Evolutionary conservation across 1,140 invertebrate genomes (phyloP).

Genomic region (Rhizoglyphus robini): DNA sequence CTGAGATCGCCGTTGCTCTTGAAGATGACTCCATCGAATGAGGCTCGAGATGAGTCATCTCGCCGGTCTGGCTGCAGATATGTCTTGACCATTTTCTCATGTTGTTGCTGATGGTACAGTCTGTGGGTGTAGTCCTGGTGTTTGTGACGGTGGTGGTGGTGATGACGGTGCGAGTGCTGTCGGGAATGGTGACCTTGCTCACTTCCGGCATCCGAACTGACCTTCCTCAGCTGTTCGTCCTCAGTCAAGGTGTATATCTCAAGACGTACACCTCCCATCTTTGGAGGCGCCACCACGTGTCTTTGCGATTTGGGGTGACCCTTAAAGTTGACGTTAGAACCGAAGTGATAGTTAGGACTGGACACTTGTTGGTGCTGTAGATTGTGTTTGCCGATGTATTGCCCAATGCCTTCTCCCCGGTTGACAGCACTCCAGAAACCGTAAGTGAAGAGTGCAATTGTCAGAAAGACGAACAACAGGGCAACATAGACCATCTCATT

Average conservation of each 20-base stretch:
- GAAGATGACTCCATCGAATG: not conserved
- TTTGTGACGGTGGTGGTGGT: not conserved
- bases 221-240: not conserved
- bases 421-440: constrained; percentile 14
- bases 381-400: constrained; percentile 17
- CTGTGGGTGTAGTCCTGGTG: not conserved
- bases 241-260: constrained; percentile 9
- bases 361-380: constrained; percentile 19
- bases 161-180: not conserved
- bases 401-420: constrained; percentile 15
- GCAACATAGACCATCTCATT: constrained; percentile 20
- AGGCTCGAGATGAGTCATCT: not conserved
- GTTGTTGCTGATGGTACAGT: not conserved
- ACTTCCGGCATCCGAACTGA: not conserved
- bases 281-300: constrained; percentile 7
- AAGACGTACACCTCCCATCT: constrained; percentile 16
- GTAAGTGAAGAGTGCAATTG: constrained; percentile 16
- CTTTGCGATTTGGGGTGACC: not conserved
- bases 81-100: not conserved
- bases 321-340: constrained; percentile 3
- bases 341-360: constrained; percentile 17
- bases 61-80: not conserved
- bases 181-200: not conserved
- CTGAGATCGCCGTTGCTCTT: not conserved
- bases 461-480: not conserved